These are phyloP conservation scores for Nothoprocta perdicaria DNA, from an alignment of 2,113 vertebrate genomes.

Conservation along the genomic window DNA sequence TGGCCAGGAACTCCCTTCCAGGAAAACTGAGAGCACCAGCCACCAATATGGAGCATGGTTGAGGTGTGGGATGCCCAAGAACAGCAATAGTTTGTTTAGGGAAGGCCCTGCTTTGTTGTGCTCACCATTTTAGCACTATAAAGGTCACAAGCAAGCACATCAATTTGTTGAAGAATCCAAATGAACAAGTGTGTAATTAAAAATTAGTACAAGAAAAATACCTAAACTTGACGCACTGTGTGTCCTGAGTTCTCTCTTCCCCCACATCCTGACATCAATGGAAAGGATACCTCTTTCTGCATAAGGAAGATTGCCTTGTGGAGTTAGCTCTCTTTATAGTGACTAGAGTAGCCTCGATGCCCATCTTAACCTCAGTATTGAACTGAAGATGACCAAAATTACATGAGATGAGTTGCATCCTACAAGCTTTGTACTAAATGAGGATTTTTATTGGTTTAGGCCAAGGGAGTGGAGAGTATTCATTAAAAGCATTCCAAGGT, in stretches of 20 bases:
- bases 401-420: rapidly evolving
- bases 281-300: background rate
- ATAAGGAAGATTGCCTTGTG: background rate
- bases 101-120: background rate
- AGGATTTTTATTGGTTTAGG: background rate
- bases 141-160: background rate
- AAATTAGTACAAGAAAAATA: background rate
- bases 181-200: background rate
- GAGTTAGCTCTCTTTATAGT: background rate
- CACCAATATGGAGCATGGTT: background rate
- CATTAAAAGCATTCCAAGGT: background rate
- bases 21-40: background rate
- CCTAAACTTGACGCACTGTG: rapidly evolving
- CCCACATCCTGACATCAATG: background rate
- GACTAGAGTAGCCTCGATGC: background rate
- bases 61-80: background rate
- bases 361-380: background rate
- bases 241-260: background rate
- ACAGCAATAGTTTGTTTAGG: background rate
- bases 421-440: background rate
- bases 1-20: background rate
- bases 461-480: background rate
- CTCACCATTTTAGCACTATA: background rate
- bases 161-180: background rate
- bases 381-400: background rate